Percentiles rank a stretch among this genome's conserved stretches.
These are phyloP conservation scores for Pterocles burchelli DNA, from an alignment of 2,113 vertebrate species.

Conservation along the genomic window DNA sequence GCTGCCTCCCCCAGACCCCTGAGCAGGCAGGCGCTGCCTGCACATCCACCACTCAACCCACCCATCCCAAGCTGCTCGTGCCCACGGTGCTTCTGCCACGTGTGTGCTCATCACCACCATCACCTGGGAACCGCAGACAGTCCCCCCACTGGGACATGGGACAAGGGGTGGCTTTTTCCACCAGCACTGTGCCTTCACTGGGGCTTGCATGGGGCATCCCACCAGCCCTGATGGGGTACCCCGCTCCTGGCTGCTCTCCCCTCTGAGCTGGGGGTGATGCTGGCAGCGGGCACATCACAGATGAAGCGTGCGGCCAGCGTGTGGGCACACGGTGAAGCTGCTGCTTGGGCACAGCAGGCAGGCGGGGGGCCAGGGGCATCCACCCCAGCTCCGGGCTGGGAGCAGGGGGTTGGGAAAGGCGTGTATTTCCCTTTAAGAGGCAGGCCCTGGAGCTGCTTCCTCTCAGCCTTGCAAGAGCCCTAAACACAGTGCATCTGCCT, in stretches of 20 bases:
- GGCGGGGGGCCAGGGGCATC: not conserved
- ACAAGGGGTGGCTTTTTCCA: not conserved
- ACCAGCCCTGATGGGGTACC: accelerated
- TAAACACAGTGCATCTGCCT: conserved; percentile 61
- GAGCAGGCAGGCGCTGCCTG: not conserved
- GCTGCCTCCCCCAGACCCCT: not conserved
- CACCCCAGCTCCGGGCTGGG: not conserved
- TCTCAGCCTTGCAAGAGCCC: conserved; percentile 51
- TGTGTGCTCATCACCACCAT: accelerated
- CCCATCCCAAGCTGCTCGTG: accelerated
- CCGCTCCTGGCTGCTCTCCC: not conserved
- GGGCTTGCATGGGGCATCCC: not conserved
- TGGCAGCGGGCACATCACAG: not conserved
- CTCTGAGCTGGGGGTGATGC: accelerated
- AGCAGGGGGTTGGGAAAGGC: conserved; percentile 53
- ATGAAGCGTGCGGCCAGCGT: not conserved
- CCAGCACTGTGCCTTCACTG: not conserved
- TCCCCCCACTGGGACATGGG: accelerated
- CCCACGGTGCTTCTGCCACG: accelerated
- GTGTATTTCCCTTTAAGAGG: conserved; percentile 78
- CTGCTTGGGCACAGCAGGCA: not conserved
- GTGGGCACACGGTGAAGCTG: accelerated
- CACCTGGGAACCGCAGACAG: accelerated
- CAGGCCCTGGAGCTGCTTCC: conserved; percentile 69
- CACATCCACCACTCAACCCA: not conserved